phyloP scores from a whole-genome alignment of 1,140 invertebrate species.

The Rhopalosiphum maidis region DNA sequence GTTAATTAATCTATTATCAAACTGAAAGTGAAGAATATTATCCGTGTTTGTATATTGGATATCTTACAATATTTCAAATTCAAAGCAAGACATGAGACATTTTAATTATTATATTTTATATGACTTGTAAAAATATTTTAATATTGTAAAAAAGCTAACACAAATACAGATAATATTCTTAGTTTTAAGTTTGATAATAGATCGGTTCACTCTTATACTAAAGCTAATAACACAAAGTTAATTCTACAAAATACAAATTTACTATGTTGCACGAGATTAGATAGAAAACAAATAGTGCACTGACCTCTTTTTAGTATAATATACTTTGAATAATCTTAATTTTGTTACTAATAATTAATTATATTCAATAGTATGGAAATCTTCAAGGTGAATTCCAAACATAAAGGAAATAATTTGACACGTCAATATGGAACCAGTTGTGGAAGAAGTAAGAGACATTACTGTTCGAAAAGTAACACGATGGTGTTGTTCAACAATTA shows the following conservation, averaged over 20 bases:
- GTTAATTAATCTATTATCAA: too few species aligned
- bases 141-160: too few species aligned
- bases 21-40: neutral
- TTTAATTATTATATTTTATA: too few species aligned
- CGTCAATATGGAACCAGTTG: conserved; percentile 61
- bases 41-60: neutral
- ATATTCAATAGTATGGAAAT: conserved; percentile 36
- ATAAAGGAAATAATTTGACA: neutral
- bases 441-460: conserved; percentile 61
- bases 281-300: neutral
- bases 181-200: neutral
- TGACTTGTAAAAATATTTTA: too few species aligned
- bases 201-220: neutral
- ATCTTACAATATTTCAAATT: too few species aligned
- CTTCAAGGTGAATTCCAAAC: neutral
- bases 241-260: neutral
- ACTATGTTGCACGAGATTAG: neutral
- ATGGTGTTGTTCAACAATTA: conserved; percentile 64
- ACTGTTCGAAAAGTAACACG: conserved; percentile 60
- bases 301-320: neutral
- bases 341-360: neutral
- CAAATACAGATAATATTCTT: too few species aligned
- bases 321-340: neutral
- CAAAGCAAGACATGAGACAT: too few species aligned
- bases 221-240: neutral